Evolutionary conservation across 2,113 vertebrate species (phyloP).

Genomic region (Paedocypris sp.): DNA sequence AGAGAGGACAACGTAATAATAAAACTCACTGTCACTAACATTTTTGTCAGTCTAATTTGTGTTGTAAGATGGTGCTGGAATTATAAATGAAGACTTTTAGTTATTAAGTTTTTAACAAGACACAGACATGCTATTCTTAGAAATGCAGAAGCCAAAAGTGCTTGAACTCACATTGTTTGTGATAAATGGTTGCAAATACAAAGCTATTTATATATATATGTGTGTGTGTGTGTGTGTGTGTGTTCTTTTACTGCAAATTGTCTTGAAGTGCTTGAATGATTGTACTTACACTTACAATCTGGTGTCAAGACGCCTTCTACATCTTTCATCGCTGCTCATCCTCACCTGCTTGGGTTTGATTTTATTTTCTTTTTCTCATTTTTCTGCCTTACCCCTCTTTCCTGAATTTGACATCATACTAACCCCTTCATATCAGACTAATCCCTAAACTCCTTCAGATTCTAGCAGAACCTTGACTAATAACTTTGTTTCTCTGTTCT

Average conservation of each 20-base stretch:
- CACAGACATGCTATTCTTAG: too few species aligned
- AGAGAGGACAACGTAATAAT: not conserved
- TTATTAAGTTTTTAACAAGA: too few species aligned
- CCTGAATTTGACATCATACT: not conserved
- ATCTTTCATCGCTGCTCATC: not conserved
- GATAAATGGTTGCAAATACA: too few species aligned
- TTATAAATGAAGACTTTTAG: too few species aligned
- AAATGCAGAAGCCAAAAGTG: too few species aligned
- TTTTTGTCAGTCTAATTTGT: not conserved
- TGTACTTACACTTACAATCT: not conserved
- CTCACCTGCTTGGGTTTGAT: not conserved
- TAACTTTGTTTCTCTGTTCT: constrained; percentile 73
- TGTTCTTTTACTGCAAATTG: not conserved
- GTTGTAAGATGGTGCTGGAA: not conserved
- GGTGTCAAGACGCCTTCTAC: constrained; percentile 3
- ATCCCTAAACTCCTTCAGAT: too few species aligned
- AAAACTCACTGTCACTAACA: not conserved
- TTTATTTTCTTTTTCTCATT: not conserved
- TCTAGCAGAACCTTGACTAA: too few species aligned
- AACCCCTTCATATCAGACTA: constrained; percentile 13
- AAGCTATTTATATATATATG: too few species aligned
- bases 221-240: not conserved
- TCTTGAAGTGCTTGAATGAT: not conserved
- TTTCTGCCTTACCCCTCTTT: not conserved
- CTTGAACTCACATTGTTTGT: too few species aligned